Conservation (phyloP, 2,797 vertebrate species). For the Sebastolobus alascanus region DNA sequence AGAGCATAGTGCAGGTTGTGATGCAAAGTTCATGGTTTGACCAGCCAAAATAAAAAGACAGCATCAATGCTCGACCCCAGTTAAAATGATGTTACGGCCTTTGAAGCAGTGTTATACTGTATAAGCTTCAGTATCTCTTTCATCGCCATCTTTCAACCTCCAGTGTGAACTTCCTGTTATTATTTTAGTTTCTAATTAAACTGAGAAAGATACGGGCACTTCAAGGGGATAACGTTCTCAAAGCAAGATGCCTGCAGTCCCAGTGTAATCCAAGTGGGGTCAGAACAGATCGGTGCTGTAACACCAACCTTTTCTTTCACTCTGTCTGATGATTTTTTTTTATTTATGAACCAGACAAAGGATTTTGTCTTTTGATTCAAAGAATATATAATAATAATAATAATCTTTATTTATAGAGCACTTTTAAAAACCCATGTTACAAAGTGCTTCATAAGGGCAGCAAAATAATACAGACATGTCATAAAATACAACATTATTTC, state of each 20-base stretch:
- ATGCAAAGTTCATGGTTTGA: slow-evolving; percentile 15
- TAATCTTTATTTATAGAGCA: too few relatives aligned
- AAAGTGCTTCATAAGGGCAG: too few relatives aligned
- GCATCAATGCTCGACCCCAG: background rate
- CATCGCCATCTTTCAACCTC: slow-evolving; percentile 17
- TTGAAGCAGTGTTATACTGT: slow-evolving; percentile 23
- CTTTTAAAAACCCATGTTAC: too few relatives aligned
- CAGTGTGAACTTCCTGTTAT: slow-evolving; percentile 30
- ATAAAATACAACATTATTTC: too few relatives aligned
- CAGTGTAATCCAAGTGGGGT: background rate
- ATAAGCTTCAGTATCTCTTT: slow-evolving; percentile 23
- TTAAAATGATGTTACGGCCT: background rate
- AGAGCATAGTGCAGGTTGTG: background rate
- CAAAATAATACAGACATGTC: too few relatives aligned
- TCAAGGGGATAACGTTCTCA: slow-evolving; percentile 24
- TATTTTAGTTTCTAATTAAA: slow-evolving; percentile 33
- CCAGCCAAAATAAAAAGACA: slow-evolving; percentile 11
- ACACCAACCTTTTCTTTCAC: background rate
- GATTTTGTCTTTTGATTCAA: background rate
- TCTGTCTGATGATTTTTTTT: background rate
- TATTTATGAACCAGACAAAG: background rate
- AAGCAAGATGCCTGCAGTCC: background rate
- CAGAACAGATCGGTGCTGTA: background rate
- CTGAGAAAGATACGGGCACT: slow-evolving; percentile 17
- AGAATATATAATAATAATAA: background rate